phyloP scores from a whole-genome alignment of 2,113 vertebrate species.

The Felis catus region F.catus_Fca126_mat1.0 CM031411.1:56401501-56402000 shows the following conservation, averaged over 20 bases:
- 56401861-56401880: background rate
- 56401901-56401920: background rate
- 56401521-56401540: background rate
- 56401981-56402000: conserved; percentile 57
- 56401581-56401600: background rate
- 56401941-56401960: conserved; percentile 5
- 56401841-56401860: background rate
- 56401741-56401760: background rate
- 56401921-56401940: background rate
- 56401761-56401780: background rate
- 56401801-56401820: background rate
- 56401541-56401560: background rate
- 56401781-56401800: background rate
- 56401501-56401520: background rate
- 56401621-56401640: background rate
- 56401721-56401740: background rate
- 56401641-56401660: background rate
- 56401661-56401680: background rate
- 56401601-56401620: background rate
- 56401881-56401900: conserved; percentile 25
- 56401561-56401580: background rate
- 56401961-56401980: conserved; percentile 48
- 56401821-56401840: background rate
- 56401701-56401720: background rate
- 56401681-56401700: background rate